A percentile compares a stretch with the other conserved stretches of the same genome.
Conservation (phyloP, 1,140 invertebrate species). For the Popillia japonica region DNA sequence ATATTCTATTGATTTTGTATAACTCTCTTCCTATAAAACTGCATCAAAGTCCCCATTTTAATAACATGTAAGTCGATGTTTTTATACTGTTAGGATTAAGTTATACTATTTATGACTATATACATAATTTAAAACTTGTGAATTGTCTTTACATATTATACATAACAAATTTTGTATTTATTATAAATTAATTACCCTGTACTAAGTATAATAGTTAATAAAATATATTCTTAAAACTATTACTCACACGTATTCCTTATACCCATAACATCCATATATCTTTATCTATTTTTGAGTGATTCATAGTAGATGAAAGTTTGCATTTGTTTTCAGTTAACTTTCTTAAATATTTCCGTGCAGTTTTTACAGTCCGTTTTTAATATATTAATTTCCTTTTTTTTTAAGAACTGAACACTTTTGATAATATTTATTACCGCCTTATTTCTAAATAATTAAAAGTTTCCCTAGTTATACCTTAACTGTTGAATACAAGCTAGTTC, state of each 20-base stretch:
- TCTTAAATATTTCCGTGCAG: too few species aligned
- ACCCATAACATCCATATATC: too few species aligned
- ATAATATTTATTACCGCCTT: too few species aligned
- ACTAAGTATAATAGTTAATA: conserved; percentile 33
- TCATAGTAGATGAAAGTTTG: too few species aligned
- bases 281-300: too few species aligned
- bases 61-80: conserved; percentile 30
- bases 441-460: too few species aligned
- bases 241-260: not conserved
- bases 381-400: too few species aligned
- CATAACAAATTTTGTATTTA: conserved; percentile 39
- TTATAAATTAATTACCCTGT: conserved; percentile 33
- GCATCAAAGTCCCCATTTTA: not conserved
- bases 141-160: conserved; percentile 37
- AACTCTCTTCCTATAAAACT: conserved; percentile 5
- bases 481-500: too few species aligned
- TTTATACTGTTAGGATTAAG: conserved; percentile 37
- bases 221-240: conserved; percentile 38
- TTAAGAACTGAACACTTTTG: too few species aligned
- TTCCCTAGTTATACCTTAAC: too few species aligned
- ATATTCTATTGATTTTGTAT: conserved; percentile 11
- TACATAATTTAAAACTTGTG: conserved; percentile 35
- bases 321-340: too few species aligned
- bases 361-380: too few species aligned
- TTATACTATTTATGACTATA: conserved; percentile 31